Evolutionary conservation across 92 coral and sea anemone genomes (phyloP).

Genomic region (Actinostola sp.): DNA sequence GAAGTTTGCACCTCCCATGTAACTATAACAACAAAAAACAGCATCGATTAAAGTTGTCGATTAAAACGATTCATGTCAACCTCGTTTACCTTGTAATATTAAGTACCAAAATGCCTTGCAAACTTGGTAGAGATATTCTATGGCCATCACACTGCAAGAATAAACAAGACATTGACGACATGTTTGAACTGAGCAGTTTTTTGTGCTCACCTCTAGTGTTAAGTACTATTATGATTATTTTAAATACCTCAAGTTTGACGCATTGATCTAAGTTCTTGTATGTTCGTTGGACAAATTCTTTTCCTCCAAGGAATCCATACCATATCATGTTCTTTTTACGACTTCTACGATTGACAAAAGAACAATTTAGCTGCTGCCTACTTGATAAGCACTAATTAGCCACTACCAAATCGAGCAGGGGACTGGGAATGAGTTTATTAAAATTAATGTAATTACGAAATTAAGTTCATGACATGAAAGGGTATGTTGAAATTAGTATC

Average conservation of each 20-base stretch:
- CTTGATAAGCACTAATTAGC: too few species aligned
- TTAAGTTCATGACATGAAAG: too few species aligned
- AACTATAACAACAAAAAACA: constrained; percentile 49
- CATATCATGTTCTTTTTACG: constrained; percentile 88
- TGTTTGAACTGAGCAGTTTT: background rate
- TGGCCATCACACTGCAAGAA: constrained; percentile 91
- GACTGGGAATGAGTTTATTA: too few species aligned
- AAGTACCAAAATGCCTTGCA: constrained; percentile 95
- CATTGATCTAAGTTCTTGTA: constrained; percentile 96
- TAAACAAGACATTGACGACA: background rate
- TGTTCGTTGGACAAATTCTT: constrained; percentile 88
- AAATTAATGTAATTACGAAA: too few species aligned
- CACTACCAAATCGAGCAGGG: too few species aligned
- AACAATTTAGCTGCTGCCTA: too few species aligned
- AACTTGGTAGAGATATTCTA: constrained; percentile 87
- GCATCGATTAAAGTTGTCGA: background rate
- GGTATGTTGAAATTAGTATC: too few species aligned
- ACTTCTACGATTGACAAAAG: constrained; percentile 59
- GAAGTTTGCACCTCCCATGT: constrained; percentile 99
- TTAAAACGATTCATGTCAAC: background rate
- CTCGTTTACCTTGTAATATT: constrained; percentile 83
- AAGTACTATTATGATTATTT: background rate
- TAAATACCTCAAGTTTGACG: constrained; percentile 89
- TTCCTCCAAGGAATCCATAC: constrained; percentile 97
- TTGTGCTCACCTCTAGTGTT: background rate